Conservation (phyloP, 2,888 invertebrate genomes). For the Drosophila bunnanda region DNA sequence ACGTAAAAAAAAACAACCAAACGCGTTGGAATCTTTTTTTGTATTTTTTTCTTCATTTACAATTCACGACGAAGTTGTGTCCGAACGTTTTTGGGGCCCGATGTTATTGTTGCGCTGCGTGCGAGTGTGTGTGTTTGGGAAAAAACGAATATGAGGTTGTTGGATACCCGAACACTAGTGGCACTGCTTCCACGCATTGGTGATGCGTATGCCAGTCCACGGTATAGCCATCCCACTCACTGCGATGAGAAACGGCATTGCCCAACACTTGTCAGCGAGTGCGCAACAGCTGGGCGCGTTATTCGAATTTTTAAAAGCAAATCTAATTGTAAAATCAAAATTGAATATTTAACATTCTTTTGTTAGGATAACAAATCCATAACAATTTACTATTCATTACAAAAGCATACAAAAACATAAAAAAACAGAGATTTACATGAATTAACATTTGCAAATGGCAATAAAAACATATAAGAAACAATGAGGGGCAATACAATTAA, state of each 20-base stretch:
- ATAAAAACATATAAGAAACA: background rate
- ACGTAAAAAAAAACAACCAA: conserved; percentile 54
- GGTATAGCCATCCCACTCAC: background rate
- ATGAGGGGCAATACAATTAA: background rate
- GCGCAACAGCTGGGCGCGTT: conserved; percentile 39
- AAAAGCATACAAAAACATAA: conserved; percentile 1
- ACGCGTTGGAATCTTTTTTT: conserved; percentile 62
- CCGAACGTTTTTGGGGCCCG: conserved; percentile 70
- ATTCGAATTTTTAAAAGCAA: conserved; percentile 35
- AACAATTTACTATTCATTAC: background rate
- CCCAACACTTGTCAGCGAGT: conserved; percentile 45
- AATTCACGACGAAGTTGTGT: conserved; percentile 75
- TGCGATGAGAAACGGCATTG: background rate
- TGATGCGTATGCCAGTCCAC: background rate
- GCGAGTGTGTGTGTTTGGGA: conserved; percentile 53
- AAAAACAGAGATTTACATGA: background rate
- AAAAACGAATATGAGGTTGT: conserved; percentile 44
- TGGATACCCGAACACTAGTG: conserved; percentile 20
- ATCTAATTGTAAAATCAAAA: background rate
- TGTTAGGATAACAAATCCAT: background rate
- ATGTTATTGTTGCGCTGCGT: conserved; percentile 72
- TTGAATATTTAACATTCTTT: background rate
- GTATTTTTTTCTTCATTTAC: conserved; percentile 54
- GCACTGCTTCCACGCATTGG: conserved; percentile 45
- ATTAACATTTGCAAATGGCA: background rate